These are phyloP conservation scores for Drosophila trapezifrons DNA, from an alignment of 1,140 invertebrate species.

Conservation along the genomic window DNA sequence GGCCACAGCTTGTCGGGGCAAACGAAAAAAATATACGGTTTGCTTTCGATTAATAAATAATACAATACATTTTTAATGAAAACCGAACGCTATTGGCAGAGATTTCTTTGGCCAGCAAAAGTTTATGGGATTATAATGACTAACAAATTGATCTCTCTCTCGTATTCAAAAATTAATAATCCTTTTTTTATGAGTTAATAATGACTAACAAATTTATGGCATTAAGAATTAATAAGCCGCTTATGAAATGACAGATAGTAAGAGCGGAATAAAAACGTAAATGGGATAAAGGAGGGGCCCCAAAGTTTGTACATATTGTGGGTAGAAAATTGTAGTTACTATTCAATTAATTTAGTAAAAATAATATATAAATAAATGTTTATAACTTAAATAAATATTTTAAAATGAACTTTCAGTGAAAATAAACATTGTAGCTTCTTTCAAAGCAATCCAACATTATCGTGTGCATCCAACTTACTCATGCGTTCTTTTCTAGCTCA, in stretches of 20 bases:
- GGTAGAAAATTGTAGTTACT: no score
- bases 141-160: constrained; percentile 3
- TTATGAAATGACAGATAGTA: background rate
- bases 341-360: no score
- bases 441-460: background rate
- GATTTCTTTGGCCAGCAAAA: constrained; percentile 11
- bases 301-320: no score
- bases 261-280: no score
- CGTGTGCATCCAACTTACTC: background rate
- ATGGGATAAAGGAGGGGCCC: no score
- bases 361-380: no score
- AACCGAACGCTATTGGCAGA: background rate
- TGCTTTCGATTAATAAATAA: constrained; percentile 53
- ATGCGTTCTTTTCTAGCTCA: background rate
- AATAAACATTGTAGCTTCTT: background rate
- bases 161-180: constrained; percentile 7
- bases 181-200: constrained; percentile 6
- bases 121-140: constrained; percentile 16
- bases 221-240: background rate
- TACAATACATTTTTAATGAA: constrained; percentile 46
- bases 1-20: constrained; percentile 54
- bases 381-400: background rate
- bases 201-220: background rate
- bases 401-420: background rate
- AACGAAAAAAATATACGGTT: constrained; percentile 23